Conservation (phyloP, 2,797 vertebrate genomes). For the Meda fulgida region DNA sequence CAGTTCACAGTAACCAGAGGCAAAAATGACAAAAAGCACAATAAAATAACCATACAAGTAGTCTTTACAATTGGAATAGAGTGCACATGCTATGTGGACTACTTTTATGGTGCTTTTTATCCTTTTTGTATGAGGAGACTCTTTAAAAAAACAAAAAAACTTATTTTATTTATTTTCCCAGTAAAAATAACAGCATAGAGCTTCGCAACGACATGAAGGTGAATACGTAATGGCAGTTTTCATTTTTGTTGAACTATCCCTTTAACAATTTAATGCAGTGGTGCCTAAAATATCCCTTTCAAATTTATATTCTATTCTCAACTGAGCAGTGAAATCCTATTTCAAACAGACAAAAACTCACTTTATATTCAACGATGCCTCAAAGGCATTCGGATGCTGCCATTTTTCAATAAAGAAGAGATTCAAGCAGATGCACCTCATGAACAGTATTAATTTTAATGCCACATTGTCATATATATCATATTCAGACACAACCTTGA, state of each 20-base stretch:
- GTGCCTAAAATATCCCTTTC: neutral
- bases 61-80: neutral
- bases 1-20: neutral
- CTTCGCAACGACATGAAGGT: neutral
- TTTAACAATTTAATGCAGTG: conserved; percentile 12
- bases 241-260: neutral
- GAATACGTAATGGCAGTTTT: neutral
- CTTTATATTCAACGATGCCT: conserved; percentile 41
- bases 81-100: neutral
- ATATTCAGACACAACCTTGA: neutral
- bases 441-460: neutral
- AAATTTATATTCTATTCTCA: conserved; percentile 25
- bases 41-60: neutral
- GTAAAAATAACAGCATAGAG: neutral
- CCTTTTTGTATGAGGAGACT: neutral
- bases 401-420: conserved; percentile 22
- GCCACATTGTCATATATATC: neutral
- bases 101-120: neutral
- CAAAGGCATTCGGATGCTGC: conserved; percentile 5
- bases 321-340: conserved; percentile 27
- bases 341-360: conserved; percentile 30
- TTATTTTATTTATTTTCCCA: neutral
- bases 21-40: neutral
- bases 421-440: conserved; percentile 6
- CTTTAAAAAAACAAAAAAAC: neutral